These are phyloP conservation scores for Planococcus citri DNA, from an alignment of 1,140 invertebrate species.

Conservation along the genomic window DNA sequence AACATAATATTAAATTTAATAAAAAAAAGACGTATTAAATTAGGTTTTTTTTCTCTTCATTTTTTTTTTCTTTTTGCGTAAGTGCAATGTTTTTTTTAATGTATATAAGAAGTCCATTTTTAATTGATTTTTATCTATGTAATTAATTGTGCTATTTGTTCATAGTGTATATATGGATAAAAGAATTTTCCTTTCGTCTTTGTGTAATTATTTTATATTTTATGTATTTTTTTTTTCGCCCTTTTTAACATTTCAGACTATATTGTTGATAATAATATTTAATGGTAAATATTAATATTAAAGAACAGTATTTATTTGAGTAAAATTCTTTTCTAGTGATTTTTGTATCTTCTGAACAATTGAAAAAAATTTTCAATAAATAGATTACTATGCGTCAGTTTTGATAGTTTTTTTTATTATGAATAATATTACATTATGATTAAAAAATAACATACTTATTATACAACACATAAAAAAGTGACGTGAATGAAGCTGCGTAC, in stretches of 20 bases:
- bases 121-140: background rate
- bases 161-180: background rate
- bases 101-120: conserved; percentile 1
- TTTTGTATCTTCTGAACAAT: conserved; percentile 18
- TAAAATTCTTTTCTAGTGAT: conserved; percentile 20
- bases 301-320: conserved; percentile 17
- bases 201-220: conserved; percentile 8
- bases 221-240: conserved; percentile 14
- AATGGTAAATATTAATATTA: conserved; percentile 18
- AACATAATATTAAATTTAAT: background rate
- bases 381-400: background rate
- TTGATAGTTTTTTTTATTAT: background rate
- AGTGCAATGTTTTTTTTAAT: background rate
- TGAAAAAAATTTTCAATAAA: conserved; percentile 11
- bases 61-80: background rate
- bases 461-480: too few species aligned
- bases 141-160: background rate
- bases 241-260: conserved; percentile 12
- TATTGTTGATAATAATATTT: conserved; percentile 15
- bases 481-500: too few species aligned
- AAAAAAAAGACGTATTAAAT: background rate
- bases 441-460: too few species aligned
- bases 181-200: background rate
- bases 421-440: too few species aligned
- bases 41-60: too few species aligned